Evolutionary conservation across 2,888 invertebrate species (phyloP), one percentile per base, ranked within the genome.

Genomic region (Julus scanicus): DNA sequence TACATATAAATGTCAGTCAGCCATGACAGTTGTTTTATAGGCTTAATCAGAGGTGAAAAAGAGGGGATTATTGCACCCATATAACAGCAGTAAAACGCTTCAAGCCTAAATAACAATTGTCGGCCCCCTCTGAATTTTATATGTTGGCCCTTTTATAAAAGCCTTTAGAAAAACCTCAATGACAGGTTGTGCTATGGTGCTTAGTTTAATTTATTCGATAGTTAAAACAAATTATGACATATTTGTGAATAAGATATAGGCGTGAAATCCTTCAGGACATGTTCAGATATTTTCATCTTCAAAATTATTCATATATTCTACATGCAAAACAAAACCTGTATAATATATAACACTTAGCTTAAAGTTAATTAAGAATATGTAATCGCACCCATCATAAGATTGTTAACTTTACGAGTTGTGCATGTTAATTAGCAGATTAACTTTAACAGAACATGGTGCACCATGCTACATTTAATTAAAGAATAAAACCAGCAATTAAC

Each of bases 1-100:
- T 29, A 29, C 20, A 71, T 29, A 71, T 71, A 71, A 71, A 71
- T 17, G 20, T 71, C 71, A 4, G 71, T 71, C 71, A 71, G 71
- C 71, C 71, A 71, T 71, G 71, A 71, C 71, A 71, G n/a, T 71
- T 71, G 71, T 71, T 71, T 71, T 71, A 71, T 71, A 71, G 71
- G 71, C 71, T 71, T 71, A 71, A 71, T 71, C 71, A 71, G 71
- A 71, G 71, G 71, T 71, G 71, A 71, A 71, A 71, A 71, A 71
- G 71, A 71, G 71, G 71, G 71, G 71, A 71, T 71, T 71, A 71
- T 71, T 71, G 71, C 71, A 71, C 71, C 71, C 71, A 71, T 71
- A 71, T 71, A 71, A 71, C 20, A 71, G 71, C 71, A 29, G 71
- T 71, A 29, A 71, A 71, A 71, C 71, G 29, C 71, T 71, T 20